Evolutionary conservation across 2,113 vertebrate genomes (phyloP).

Genomic region (Carettochelys insculpta): DNA sequence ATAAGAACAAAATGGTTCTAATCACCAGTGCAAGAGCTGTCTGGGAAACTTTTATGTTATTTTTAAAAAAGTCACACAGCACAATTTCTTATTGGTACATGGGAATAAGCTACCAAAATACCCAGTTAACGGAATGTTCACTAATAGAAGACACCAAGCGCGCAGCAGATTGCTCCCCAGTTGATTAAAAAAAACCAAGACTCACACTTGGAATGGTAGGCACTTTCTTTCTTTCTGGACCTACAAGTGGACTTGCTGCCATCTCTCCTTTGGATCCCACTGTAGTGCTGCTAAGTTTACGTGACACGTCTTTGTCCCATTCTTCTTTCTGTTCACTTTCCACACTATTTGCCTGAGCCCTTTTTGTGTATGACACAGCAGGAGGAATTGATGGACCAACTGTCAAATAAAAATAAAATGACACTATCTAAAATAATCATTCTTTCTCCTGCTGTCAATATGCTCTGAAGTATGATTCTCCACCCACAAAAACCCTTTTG

Average conservation of each 20-base stretch:
- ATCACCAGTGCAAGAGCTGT: background rate
- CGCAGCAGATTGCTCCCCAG: constrained; percentile 17
- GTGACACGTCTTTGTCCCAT: constrained; percentile 87
- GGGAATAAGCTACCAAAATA: constrained; percentile 44
- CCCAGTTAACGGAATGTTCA: constrained; percentile 25
- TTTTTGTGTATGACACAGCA: constrained; percentile 92
- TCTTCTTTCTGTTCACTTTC: constrained; percentile 96
- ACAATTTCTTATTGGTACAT: constrained; percentile 40
- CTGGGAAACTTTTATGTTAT: background rate
- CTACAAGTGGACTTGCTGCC: constrained; percentile 89
- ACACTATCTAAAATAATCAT: constrained; percentile 32
- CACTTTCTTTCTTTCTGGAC: constrained; percentile 92
- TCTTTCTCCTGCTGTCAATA: constrained; percentile 23
- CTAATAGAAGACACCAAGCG: background rate
- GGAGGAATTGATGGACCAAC: constrained; percentile 94
- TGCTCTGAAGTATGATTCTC: constrained; percentile 35
- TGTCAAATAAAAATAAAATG: constrained; percentile 63
- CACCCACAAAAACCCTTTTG: background rate
- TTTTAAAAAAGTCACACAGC: constrained; percentile 45
- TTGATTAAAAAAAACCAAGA: constrained; percentile 45
- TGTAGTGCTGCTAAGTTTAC: constrained; percentile 86
- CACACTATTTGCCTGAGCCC: constrained; percentile 92
- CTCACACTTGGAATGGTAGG: constrained; percentile 89
- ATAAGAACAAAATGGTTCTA: background rate
- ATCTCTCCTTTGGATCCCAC: constrained; percentile 91